Evolutionary conservation across 2,888 invertebrate species (phyloP).

Genomic region (Thymelicus sylvestris): DNA sequence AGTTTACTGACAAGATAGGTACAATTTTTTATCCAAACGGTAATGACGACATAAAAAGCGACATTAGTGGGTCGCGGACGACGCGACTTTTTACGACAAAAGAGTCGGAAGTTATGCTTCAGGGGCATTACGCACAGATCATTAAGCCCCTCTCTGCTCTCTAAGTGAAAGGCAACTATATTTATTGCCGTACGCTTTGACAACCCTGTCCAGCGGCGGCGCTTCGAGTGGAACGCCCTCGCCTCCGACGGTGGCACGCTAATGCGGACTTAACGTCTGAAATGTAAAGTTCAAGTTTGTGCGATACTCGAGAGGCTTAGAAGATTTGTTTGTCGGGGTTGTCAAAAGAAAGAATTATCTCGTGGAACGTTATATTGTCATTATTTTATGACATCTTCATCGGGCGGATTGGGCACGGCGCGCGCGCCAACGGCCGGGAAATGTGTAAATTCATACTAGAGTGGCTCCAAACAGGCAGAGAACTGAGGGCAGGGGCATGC

Average conservation of each 20-base stretch:
- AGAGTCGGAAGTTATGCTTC: slow-evolving; percentile 77
- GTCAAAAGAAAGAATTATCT: slow-evolving; percentile 59
- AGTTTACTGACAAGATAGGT: too few species aligned
- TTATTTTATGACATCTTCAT: slow-evolving; percentile 81
- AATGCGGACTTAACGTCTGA: slow-evolving; percentile 32
- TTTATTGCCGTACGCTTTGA: slow-evolving; percentile 76
- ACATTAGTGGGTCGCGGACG: slow-evolving; percentile 42
- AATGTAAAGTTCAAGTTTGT: slow-evolving; percentile 39
- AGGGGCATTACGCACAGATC: slow-evolving; percentile 77
- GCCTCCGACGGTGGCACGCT: neutral
- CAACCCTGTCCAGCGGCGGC: slow-evolving; percentile 61
- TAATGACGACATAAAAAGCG: slow-evolving; percentile 46
- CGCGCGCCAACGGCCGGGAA: slow-evolving; percentile 54
- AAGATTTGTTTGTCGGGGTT: slow-evolving; percentile 54
- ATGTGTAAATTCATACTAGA: slow-evolving; percentile 59
- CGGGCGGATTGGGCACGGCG: slow-evolving; percentile 56
- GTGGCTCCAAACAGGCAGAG: slow-evolving; percentile 46
- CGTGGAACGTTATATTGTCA: slow-evolving; percentile 66
- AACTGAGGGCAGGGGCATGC: slow-evolving; percentile 48
- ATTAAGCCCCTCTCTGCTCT: slow-evolving; percentile 71
- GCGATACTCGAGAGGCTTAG: neutral
- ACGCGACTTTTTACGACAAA: slow-evolving; percentile 73
- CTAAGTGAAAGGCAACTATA: slow-evolving; percentile 68
- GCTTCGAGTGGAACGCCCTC: slow-evolving; percentile 49
- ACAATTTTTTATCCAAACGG: slow-evolving; percentile 8